Evolutionary conservation across 1,140 invertebrate genomes (phyloP).

Genomic region (Pseudomyrmex cubaensis): DNA sequence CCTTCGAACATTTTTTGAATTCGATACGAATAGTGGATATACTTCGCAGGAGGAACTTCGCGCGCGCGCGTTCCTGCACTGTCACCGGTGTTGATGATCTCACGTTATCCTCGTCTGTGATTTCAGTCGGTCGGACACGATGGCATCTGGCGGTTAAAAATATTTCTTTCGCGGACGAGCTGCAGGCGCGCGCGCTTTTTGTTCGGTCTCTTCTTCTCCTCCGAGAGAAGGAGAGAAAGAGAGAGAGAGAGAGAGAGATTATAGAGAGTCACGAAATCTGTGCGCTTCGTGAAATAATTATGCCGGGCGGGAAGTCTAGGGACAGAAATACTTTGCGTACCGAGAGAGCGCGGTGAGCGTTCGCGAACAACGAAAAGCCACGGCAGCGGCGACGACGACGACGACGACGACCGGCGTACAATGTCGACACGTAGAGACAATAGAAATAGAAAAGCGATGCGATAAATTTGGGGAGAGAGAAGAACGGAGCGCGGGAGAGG

Average conservation of each 20-base stretch:
- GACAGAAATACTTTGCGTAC: slow-evolving; percentile 69
- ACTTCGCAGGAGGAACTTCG: neutral
- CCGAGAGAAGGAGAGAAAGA: neutral
- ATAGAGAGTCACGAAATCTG: slow-evolving; percentile 52
- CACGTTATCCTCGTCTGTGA: slow-evolving; percentile 41
- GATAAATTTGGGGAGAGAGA: slow-evolving; percentile 17
- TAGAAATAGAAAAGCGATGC: slow-evolving; percentile 59
- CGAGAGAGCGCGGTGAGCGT: slow-evolving; percentile 37
- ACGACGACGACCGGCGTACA: slow-evolving; percentile 6
- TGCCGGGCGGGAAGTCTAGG: slow-evolving; percentile 56
- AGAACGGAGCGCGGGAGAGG: neutral
- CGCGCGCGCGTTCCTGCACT: slow-evolving; percentile 40
- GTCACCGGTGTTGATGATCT: slow-evolving; percentile 32
- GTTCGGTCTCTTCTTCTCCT: slow-evolving; percentile 43
- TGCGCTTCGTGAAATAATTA: slow-evolving; percentile 71
- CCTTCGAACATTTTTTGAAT: neutral
- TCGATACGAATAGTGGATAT: neutral
- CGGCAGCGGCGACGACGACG: neutral
- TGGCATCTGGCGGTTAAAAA: slow-evolving; percentile 73
- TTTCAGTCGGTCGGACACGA: slow-evolving; percentile 63
- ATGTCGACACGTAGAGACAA: slow-evolving; percentile 65
- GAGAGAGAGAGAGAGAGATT: slow-evolving; percentile 33
- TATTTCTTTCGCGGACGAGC: slow-evolving; percentile 65
- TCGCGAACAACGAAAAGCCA: slow-evolving; percentile 15
- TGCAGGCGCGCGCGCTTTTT: slow-evolving; percentile 59